These are phyloP conservation scores for Athalia rosae DNA, from an alignment of 2,888 invertebrate species.

Conservation along the genomic window DNA sequence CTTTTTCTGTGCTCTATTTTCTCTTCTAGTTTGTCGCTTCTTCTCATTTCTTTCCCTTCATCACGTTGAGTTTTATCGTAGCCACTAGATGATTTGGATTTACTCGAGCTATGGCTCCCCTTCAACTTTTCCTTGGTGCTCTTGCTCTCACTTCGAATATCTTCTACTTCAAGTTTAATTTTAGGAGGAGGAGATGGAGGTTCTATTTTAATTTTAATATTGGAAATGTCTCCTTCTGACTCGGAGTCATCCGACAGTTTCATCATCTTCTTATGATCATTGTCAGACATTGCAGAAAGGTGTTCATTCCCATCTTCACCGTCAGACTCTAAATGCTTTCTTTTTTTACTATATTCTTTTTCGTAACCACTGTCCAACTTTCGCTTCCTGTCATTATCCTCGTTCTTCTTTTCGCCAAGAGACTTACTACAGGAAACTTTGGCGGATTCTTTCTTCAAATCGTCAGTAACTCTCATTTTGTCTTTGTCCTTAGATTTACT, in stretches of 20 bases:
- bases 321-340: constrained; percentile 53
- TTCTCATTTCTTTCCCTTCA: constrained; percentile 55
- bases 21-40: constrained; percentile 56
- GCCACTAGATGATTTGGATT: constrained; percentile 51
- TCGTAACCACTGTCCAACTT: constrained; percentile 53
- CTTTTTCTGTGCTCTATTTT: constrained; percentile 62
- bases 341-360: constrained; percentile 55
- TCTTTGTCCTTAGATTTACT: constrained; percentile 52
- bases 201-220: constrained; percentile 44
- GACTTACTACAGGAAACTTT: constrained; percentile 51
- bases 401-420: constrained; percentile 47
- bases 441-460: constrained; percentile 53
- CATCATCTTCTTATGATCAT: constrained; percentile 44
- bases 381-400: constrained; percentile 57
- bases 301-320: constrained; percentile 40
- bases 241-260: constrained; percentile 49
- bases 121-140: constrained; percentile 50
- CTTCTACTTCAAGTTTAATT: constrained; percentile 38
- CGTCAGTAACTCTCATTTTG: constrained; percentile 50
- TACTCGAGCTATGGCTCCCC: constrained; percentile 47
- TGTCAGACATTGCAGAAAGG: constrained; percentile 6
- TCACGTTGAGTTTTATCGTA: constrained; percentile 55
- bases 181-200: constrained; percentile 41
- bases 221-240: constrained; percentile 45
- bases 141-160: constrained; percentile 47